Conservation (phyloP, 2,113 vertebrate genomes). For the Synodontis membranacea region DNA sequence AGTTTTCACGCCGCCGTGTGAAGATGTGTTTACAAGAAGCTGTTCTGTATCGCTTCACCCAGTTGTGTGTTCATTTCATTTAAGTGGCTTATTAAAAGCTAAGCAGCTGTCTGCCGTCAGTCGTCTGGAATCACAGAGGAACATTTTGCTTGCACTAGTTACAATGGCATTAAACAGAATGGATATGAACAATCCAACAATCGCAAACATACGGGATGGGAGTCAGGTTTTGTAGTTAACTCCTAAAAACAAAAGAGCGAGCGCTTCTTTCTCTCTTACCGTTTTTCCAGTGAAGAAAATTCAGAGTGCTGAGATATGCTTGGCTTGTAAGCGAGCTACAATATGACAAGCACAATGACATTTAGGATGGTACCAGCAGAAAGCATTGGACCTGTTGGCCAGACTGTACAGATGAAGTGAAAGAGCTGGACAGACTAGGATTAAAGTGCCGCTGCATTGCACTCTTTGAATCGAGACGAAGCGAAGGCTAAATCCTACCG, state of each 20-base stretch:
- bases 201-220: not conserved
- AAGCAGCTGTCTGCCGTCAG: not conserved
- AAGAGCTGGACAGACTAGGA: not conserved
- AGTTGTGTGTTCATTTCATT: conserved; percentile 21
- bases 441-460: not conserved
- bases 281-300: not conserved
- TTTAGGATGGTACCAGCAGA: not conserved
- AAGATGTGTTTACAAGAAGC: conserved; percentile 16
- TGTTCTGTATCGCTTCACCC: conserved; percentile 28
- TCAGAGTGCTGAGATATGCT: not conserved
- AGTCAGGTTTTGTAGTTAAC: not conserved
- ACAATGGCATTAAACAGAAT: not conserved
- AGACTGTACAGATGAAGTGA: not conserved
- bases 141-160: not conserved
- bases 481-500: not conserved
- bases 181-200: not conserved
- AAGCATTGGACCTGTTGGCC: not conserved
- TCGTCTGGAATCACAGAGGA: not conserved
- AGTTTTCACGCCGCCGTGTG: not conserved
- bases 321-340: not conserved
- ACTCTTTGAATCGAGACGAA: not conserved
- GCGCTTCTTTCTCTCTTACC: not conserved
- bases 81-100: conserved; percentile 20
- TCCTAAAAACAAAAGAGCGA: not conserved
- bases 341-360: not conserved